Base-by-base conservation (phyloP, 2,113 vertebrate species). In the Montifringilla adamsi region DNA sequence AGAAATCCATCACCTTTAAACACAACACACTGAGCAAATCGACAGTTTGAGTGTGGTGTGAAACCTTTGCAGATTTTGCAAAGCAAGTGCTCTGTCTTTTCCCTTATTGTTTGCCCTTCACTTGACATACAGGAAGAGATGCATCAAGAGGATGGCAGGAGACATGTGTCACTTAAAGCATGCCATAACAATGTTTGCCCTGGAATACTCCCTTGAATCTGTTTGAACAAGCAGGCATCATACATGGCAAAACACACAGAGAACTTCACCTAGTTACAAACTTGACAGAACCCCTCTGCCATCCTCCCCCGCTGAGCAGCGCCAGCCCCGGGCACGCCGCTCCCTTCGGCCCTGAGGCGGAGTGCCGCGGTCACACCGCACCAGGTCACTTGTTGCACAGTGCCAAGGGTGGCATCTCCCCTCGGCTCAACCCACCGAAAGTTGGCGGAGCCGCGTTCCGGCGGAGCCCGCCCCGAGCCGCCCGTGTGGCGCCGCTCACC, bases 51-150 rank as follows among this genome's bases (percentile, higher is more conserved):
- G 67, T 18, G 66, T 62, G 84, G 56, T 72, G 90, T 33, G 94
- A 93, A 91, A 85, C 85, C 87, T 93, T 58, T 63, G 75, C 94
- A 87, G 91, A 78, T 79, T 89, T 93, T 91, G 80, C 78, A 88
- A 89, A 95, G 93, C 93, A 58, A 95, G 74, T 86, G 94, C 95
- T 91, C 91, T 92, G 86, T 87, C 80, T 96, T 92, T 90, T 74
- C 93, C 74, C 72, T 95, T 73, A 95, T 80, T 95, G 93, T 96
- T 97, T 98, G 98, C 95, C 98, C 98, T 98, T 98, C 98, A 98
- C 90, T 62, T 98, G 98, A 98, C 98, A 98, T 98, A 97, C 72
- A 94, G 62, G 94, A 87, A 44, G 80, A 95, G 96, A 94, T 96
- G 97, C 97, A 95, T 94, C 93, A 76, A 87, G 89, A 96, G 91